These are phyloP conservation scores for Hydrochoerus hydrochaeris DNA, from an alignment of 2,113 vertebrate species.

Conservation along the genomic window DNA sequence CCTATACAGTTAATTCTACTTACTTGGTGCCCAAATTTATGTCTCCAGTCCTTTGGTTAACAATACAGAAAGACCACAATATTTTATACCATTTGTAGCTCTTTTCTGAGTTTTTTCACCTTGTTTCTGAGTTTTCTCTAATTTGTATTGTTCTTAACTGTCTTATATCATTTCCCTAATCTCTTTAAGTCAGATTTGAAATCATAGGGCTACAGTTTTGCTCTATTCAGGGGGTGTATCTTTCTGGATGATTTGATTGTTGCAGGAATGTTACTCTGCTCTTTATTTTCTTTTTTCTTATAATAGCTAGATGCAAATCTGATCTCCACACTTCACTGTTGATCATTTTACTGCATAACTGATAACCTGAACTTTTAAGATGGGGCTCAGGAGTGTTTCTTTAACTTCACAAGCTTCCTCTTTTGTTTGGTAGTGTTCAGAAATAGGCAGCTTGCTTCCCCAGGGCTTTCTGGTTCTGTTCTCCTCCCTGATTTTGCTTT, in stretches of 20 bases:
- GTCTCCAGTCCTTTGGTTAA: not conserved
- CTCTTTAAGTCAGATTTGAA: slow-evolving; percentile 22
- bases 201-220: not conserved
- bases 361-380: slow-evolving; percentile 11
- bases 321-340: not conserved
- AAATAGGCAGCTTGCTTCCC: not conserved
- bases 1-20: not conserved
- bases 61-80: not conserved
- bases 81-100: not conserved
- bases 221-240: not conserved
- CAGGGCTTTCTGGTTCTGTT: not conserved
- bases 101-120: not conserved
- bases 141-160: not conserved
- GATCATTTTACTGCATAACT: not conserved
- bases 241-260: not conserved
- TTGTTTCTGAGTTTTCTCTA: slow-evolving; percentile 14
- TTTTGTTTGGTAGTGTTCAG: not conserved
- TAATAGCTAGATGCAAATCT: not conserved
- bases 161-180: not conserved
- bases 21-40: not conserved
- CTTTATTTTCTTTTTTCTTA: not conserved
- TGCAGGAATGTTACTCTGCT: not conserved
- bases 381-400: not conserved
- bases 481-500: not conserved
- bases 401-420: not conserved